Evolutionary conservation across 2,797 vertebrate genomes (phyloP).

Genomic region (Gallinago nigripennis): DNA sequence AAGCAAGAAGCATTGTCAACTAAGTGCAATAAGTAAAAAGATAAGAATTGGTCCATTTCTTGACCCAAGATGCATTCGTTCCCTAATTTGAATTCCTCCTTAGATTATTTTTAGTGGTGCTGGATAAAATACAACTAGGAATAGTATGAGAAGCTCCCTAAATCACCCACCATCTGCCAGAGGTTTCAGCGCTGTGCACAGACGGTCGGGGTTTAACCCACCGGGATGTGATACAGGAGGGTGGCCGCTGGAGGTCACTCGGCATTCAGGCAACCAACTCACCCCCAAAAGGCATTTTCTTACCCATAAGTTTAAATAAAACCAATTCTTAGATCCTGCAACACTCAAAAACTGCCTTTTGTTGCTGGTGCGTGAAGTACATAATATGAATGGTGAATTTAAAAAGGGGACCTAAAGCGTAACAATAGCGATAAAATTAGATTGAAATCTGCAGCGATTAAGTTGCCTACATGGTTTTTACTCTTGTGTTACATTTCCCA

Average conservation of each 20-base stretch:
- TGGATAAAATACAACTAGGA: constrained; percentile 17
- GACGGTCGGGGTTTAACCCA: neutral
- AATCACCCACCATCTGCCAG: neutral
- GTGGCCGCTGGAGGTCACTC: constrained; percentile 68
- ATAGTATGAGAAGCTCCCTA: neutral
- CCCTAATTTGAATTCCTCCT: neutral
- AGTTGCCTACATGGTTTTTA: neutral
- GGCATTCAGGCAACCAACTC: neutral
- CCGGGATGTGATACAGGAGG: neutral
- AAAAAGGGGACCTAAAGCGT: neutral
- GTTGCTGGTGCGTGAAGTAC: neutral
- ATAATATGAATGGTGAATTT: neutral
- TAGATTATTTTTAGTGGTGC: neutral
- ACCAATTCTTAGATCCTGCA: neutral
- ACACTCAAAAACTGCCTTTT: neutral
- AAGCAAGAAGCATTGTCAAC: neutral
- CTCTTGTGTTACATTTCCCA: neutral
- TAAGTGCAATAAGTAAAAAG: neutral
- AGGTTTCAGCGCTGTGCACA: neutral
- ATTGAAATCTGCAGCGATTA: constrained; percentile 15
- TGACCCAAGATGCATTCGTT: neutral
- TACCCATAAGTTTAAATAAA: neutral
- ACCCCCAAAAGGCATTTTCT: neutral
- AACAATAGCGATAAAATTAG: constrained; percentile 2
- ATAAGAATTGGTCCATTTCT: neutral